These are phyloP conservation scores for Nyctalus aviator DNA, from an alignment of 2,797 vertebrate genomes.

Conservation along the genomic window DNA sequence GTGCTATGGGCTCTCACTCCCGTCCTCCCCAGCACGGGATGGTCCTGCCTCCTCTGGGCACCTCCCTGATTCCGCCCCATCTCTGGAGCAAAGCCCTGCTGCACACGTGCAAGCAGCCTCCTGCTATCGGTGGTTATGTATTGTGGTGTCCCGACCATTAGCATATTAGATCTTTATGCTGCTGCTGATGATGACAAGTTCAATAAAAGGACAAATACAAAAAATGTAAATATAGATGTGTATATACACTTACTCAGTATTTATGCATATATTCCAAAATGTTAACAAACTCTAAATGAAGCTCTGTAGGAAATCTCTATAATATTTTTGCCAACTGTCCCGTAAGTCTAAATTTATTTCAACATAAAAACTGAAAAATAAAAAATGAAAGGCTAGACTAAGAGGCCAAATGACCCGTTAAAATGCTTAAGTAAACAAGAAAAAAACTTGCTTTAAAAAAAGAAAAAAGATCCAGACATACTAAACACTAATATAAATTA, in stretches of 20 bases:
- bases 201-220: not conserved
- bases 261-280: not conserved
- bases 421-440: not conserved
- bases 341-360: not conserved
- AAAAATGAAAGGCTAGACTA: not conserved
- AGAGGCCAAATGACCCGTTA: not conserved
- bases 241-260: not conserved
- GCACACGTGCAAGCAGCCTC: too few relatives aligned
- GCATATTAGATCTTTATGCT: too few relatives aligned
- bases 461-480: not conserved
- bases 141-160: too few relatives aligned
- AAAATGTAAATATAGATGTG: not conserved
- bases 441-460: not conserved
- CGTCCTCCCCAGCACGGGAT: too few relatives aligned
- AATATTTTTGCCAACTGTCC: not conserved
- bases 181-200: too few relatives aligned
- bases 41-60: too few relatives aligned
- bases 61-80: too few relatives aligned
- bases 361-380: not conserved
- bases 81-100: too few relatives aligned
- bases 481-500: not conserved
- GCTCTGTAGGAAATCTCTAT: not conserved
- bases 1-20: too few relatives aligned
- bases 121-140: too few relatives aligned
- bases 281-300: not conserved